phyloP scores from a whole-genome alignment of 2,113 vertebrate genomes.

The Micromys minutus region DNA sequence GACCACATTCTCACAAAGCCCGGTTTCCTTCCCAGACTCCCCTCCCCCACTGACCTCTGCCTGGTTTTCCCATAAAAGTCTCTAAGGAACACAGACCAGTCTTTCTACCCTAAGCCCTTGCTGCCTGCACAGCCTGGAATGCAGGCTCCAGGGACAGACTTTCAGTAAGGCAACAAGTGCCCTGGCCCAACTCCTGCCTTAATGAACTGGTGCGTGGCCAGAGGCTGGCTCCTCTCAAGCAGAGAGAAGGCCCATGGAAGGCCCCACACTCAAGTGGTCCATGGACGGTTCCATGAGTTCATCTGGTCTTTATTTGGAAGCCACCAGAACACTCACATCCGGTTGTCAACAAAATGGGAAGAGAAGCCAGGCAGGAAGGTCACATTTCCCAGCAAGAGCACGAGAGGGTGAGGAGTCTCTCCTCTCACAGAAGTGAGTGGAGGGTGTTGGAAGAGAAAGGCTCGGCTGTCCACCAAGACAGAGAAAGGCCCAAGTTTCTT shows the following conservation, averaged over 20 bases:
- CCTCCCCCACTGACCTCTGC: not conserved
- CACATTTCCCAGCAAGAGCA: not conserved
- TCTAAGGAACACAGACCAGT: not conserved
- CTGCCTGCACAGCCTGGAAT: not conserved
- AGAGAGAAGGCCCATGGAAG: not conserved
- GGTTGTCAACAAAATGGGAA: not conserved
- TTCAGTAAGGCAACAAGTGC: not conserved
- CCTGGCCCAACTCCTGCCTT: rapidly evolving
- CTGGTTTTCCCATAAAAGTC: not conserved
- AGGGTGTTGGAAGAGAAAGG: not conserved
- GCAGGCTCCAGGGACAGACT: not conserved
- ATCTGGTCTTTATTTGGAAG: not conserved
- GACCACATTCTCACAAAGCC: too few relatives aligned
- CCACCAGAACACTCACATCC: not conserved
- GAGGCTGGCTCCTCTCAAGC: not conserved
- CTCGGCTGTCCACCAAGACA: not conserved
- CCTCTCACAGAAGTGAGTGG: not conserved
- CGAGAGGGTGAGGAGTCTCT: not conserved
- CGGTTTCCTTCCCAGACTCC: not conserved
- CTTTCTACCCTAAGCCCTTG: not conserved
- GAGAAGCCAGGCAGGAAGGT: not conserved
- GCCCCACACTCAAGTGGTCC: too few relatives aligned
- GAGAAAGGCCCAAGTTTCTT: not conserved
- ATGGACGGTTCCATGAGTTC: not conserved
- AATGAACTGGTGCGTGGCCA: too few relatives aligned